Conservation (phyloP, 2,797 vertebrate genomes). For the Tolypeutes matacus region DNA sequence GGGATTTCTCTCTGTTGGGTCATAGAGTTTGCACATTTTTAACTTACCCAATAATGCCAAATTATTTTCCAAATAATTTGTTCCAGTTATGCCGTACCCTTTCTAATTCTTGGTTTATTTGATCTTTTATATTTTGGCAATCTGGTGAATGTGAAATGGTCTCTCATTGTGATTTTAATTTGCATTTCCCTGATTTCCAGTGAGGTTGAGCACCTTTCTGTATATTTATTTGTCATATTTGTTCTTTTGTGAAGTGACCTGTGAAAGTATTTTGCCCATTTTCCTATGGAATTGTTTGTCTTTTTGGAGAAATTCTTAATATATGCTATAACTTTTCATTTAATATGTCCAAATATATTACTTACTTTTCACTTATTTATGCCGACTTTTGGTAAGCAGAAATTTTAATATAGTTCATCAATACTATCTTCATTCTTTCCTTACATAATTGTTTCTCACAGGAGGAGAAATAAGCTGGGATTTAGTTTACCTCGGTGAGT, state of each 20-base stretch:
- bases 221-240: not conserved
- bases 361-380: conserved; percentile 35
- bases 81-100: not conserved
- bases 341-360: not conserved
- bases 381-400: conserved; percentile 15
- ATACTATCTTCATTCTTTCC: conserved; percentile 14
- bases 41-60: not conserved
- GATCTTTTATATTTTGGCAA: not conserved
- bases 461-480: conserved; percentile 39
- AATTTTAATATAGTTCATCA: not conserved
- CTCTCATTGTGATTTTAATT: not conserved
- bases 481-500: conserved; percentile 37
- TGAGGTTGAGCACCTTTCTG: not conserved
- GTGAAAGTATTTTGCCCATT: not conserved
- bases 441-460: not conserved
- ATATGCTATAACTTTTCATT: not conserved
- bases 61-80: not conserved
- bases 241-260: conserved; percentile 4
- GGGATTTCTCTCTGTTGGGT: not conserved
- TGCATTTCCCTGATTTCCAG: not conserved
- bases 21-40: not conserved
- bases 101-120: conserved; percentile 12
- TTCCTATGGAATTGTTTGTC: not conserved
- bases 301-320: conserved; percentile 14
- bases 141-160: not conserved